Conservation (phyloP, 1,140 invertebrate genomes). For the Drosophila albomicans region DNA sequence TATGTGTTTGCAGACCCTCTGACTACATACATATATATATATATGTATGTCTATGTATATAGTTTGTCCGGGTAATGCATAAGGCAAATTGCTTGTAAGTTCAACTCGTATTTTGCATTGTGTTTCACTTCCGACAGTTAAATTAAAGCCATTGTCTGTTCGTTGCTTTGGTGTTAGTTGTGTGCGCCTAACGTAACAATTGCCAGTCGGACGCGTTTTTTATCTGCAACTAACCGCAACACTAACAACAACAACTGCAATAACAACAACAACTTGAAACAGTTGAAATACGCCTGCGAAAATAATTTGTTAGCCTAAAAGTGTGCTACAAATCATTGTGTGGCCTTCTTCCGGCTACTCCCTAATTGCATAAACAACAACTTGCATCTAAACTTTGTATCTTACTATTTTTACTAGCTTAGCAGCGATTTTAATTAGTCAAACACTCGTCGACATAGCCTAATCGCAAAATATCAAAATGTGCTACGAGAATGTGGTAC, state of each 20-base stretch:
- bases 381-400: constrained; percentile 5
- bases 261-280: constrained; percentile 14
- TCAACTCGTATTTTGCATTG: constrained; percentile 83
- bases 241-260: constrained; percentile 33
- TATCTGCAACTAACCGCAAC: constrained; percentile 70
- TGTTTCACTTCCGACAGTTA: constrained; percentile 84
- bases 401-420: constrained; percentile 3
- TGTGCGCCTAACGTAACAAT: constrained; percentile 78
- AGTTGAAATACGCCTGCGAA: constrained; percentile 69
- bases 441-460: constrained; percentile 51
- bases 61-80: constrained; percentile 57
- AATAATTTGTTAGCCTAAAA: constrained; percentile 80
- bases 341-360: constrained; percentile 14
- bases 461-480: constrained; percentile 43
- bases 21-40: constrained; percentile 29
- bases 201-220: constrained; percentile 66
- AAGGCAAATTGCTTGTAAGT: constrained; percentile 80
- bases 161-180: constrained; percentile 47
- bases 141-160: constrained; percentile 82
- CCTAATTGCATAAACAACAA: constrained; percentile 47
- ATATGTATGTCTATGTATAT: constrained; percentile 11
- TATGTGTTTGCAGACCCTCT: constrained; percentile 56
- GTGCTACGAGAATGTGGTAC: neutral
- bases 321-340: constrained; percentile 61
- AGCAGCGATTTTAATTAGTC: constrained; percentile 66